Base-by-base conservation (phyloP, 2,797 vertebrate species). In the Oryzias sinensis region DNA sequence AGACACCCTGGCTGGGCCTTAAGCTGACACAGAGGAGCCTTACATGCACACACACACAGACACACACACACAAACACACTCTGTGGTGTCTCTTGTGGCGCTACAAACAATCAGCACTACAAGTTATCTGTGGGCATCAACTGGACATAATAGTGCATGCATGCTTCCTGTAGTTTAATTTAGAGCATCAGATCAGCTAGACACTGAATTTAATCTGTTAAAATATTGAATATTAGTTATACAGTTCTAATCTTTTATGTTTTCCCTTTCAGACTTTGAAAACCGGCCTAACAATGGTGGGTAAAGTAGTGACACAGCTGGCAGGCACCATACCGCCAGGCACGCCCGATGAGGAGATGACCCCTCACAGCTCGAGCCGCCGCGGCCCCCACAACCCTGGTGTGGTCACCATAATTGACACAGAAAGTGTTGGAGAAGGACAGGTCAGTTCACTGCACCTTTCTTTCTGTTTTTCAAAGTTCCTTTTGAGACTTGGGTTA, bases 271-370 rank as follows among this genome's bases (percentile, higher is more conserved):
- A 99, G 97, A 99, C 97, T 0, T 81, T 99, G 58, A 98, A 98
- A 89, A 97, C 95, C 0, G 97, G 97, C 43, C 90, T 99, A 72
- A 98, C 96, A 0, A 98, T 99, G 95, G 95, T 99, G 78, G 96
- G 97, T 24, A 98, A 99, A 79, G 97, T 98, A 6, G 97, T 99
- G 57, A 98, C 96, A 0, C 96, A 98, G 89, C 86, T 99, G 49
- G 94, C 97, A 0, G 96, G 96, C 50, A 97, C 95, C 0, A 56
- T 97, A 46, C 97, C 97, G 1, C 92, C 97, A 0, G 95, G 90
- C 27, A 90, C 91, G 6, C 90, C 89, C 0, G 97, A 99, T 8
- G 97, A 99, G 62, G 97, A 99, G 14, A 84, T 93, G 11, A 78
- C 94, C 5, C 70, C 93, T 27, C 95, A 97, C 66, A 95, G 93